Percentiles rank a stretch among this genome's conserved stretches.
Conservation (phyloP, 2,113 vertebrate genomes). For the Chionomys nivalis region DNA sequence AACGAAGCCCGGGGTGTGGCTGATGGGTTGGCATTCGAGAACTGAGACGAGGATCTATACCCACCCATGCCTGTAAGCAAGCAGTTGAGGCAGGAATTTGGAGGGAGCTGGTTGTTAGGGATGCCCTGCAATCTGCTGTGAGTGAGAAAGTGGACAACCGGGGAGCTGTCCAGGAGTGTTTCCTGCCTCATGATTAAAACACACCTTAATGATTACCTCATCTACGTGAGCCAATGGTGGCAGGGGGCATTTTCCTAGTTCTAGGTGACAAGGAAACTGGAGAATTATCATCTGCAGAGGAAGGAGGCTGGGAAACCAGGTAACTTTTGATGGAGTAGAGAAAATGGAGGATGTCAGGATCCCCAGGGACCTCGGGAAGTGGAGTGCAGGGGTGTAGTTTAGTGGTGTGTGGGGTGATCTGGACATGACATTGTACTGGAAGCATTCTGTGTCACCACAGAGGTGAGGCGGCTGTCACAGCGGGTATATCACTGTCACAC, state of each 20-base stretch:
- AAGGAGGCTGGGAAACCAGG: not conserved
- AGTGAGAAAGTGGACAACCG: accelerated
- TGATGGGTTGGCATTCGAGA: not conserved
- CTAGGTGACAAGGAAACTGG: not conserved
- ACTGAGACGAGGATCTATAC: accelerated
- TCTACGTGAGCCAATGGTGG: accelerated
- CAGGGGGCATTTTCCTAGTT: not conserved
- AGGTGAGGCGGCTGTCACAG: not conserved
- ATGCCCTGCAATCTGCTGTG: not conserved
- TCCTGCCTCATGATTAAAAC: not conserved
- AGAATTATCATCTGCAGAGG: not conserved
- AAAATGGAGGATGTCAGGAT: not conserved
- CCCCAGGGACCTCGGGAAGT: not conserved
- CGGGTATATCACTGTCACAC: not conserved
- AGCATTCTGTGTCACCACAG: not conserved
- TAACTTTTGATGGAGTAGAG: not conserved
- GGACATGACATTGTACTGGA: not conserved
- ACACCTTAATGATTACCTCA: not conserved
- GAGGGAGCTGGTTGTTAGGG: not conserved
- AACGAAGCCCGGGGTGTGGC: accelerated
- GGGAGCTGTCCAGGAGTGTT: not conserved
- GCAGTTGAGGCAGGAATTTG: not conserved
- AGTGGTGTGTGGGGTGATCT: not conserved
- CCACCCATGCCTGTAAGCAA: accelerated
- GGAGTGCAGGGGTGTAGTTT: not conserved